A percentile compares a stretch with the other conserved stretches of the same genome.
These are phyloP conservation scores for Meles meles DNA, from an alignment of 2,113 vertebrate species.

Conservation along the genomic window DNA sequence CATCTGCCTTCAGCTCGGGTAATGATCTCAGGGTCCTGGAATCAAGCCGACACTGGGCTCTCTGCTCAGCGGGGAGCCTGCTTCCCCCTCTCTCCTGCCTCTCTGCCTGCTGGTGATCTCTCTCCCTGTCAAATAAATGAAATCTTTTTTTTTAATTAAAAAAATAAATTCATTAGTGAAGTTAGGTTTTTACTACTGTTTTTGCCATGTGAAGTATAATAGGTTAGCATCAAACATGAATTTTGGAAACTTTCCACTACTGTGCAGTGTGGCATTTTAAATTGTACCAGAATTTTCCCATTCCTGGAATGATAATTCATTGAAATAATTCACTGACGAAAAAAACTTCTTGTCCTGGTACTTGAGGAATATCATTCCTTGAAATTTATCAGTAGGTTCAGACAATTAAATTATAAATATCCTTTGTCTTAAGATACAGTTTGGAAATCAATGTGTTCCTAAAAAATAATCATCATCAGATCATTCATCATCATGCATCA, in stretches of 20 bases:
- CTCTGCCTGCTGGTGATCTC: too few species aligned
- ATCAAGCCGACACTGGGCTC: too few species aligned
- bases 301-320: background rate
- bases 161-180: background rate
- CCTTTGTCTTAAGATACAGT: background rate
- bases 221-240: background rate
- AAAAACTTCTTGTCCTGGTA: background rate
- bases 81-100: too few species aligned
- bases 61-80: too few species aligned
- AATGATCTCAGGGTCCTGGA: too few species aligned
- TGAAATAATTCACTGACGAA: background rate
- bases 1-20: too few species aligned
- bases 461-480: background rate
- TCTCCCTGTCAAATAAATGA: too few species aligned
- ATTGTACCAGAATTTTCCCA: background rate
- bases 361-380: background rate
- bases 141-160: too few species aligned
- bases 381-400: background rate
- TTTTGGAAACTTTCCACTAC: background rate
- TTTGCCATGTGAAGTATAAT: background rate
- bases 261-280: background rate
- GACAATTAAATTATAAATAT: background rate
- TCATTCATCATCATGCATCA: background rate
- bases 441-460: background rate
- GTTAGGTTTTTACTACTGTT: background rate